Evolutionary conservation across 2,888 invertebrate species (phyloP).

Genomic region (Phyllotreta striolata): DNA sequence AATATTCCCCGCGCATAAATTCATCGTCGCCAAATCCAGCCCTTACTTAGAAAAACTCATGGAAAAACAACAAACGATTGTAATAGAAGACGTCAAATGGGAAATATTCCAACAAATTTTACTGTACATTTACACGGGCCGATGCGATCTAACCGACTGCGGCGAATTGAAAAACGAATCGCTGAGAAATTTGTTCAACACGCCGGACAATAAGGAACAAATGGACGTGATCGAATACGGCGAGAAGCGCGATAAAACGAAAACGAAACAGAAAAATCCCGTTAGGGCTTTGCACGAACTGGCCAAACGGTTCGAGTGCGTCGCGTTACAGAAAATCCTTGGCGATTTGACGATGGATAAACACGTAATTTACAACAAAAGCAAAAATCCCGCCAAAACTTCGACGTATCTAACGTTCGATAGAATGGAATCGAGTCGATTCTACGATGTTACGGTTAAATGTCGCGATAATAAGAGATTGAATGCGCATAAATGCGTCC

Average conservation of each 20-base stretch:
- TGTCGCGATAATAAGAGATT: slow-evolving; percentile 60
- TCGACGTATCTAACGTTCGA: slow-evolving; percentile 39
- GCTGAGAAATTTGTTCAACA: slow-evolving; percentile 43
- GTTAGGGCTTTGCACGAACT: slow-evolving; percentile 67
- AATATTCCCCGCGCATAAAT: slow-evolving; percentile 76
- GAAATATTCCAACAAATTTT: slow-evolving; percentile 78
- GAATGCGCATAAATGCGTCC: slow-evolving; percentile 81
- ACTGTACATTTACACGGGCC: slow-evolving; percentile 73
- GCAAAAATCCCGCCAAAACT: slow-evolving; percentile 31
- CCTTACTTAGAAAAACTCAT: slow-evolving; percentile 69
- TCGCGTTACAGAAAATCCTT: slow-evolving; percentile 63
- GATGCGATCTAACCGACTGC: slow-evolving; percentile 68
- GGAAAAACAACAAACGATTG: slow-evolving; percentile 59
- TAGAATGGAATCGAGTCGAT: slow-evolving; percentile 49
- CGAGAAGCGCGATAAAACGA: slow-evolving; percentile 35
- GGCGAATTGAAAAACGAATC: slow-evolving; percentile 61
- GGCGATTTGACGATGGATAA: slow-evolving; percentile 59
- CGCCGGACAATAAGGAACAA: slow-evolving; percentile 39
- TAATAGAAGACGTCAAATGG: slow-evolving; percentile 66
- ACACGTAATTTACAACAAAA: slow-evolving; percentile 42
- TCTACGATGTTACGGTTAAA: slow-evolving; percentile 57
- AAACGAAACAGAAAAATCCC: slow-evolving; percentile 61
- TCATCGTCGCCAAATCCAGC: slow-evolving; percentile 72
- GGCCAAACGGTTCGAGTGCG: slow-evolving; percentile 66
- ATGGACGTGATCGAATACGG: slow-evolving; percentile 25